These are phyloP conservation scores for Prunella strophiata DNA, from an alignment of 2,797 vertebrate species.

Conservation along the genomic window DNA sequence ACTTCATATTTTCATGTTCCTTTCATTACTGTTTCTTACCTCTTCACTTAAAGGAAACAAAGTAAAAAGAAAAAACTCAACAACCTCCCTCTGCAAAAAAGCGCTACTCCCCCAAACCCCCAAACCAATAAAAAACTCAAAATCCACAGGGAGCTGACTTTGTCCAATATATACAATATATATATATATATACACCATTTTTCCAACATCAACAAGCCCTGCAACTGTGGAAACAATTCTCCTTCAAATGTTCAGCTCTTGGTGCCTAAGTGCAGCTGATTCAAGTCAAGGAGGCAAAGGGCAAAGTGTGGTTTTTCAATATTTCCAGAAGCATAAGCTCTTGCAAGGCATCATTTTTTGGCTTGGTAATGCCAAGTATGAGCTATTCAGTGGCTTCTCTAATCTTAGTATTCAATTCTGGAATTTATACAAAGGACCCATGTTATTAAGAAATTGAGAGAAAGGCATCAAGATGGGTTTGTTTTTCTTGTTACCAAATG, in stretches of 20 bases:
- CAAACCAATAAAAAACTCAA: background rate
- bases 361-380: background rate
- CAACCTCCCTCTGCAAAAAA: background rate
- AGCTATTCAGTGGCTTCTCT: background rate
- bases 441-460: background rate
- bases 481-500: background rate
- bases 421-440: background rate
- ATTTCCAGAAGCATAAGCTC: background rate
- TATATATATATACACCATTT: background rate
- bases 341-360: background rate
- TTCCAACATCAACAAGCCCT: background rate
- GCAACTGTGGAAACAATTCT: background rate
- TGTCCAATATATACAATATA: background rate
- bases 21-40: background rate
- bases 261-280: background rate
- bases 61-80: background rate
- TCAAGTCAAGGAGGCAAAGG: background rate
- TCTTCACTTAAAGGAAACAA: background rate
- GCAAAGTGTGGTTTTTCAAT: background rate
- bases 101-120: accelerated
- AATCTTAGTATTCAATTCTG: background rate
- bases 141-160: background rate
- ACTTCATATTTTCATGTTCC: background rate
- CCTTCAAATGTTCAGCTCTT: background rate
- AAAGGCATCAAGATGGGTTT: background rate